A percentile compares a stretch with the other conserved stretches of the same genome.
Conservation (phyloP, 2,888 invertebrate species). For the Caenorhabditis plicata region DNA sequence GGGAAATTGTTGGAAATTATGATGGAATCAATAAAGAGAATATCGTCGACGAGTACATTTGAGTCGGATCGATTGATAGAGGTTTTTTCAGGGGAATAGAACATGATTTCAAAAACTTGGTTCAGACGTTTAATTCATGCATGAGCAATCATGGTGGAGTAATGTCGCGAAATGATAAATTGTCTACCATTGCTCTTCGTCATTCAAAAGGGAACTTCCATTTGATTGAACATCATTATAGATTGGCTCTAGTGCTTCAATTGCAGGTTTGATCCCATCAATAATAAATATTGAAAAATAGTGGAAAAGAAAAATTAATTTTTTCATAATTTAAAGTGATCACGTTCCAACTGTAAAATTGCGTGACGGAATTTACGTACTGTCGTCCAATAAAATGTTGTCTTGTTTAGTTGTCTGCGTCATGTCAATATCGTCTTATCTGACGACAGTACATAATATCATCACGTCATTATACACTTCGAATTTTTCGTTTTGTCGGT, state of each 20-base stretch:
- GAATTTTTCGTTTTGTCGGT: too few relatives aligned
- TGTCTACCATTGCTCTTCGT: slow-evolving; percentile 29
- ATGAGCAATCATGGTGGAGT: neutral
- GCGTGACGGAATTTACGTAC: too few relatives aligned
- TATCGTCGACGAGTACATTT: slow-evolving; percentile 12
- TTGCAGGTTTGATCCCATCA: slow-evolving; percentile 15
- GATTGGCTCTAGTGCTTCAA: slow-evolving; percentile 41
- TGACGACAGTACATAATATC: too few relatives aligned
- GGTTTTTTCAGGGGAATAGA: slow-evolving; percentile 1
- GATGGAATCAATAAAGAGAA: slow-evolving; percentile 24
- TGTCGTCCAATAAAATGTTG: too few relatives aligned
- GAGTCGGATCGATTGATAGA: slow-evolving; percentile 29
- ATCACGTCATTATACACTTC: too few relatives aligned
- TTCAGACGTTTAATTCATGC: neutral
- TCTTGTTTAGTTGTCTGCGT: too few relatives aligned
- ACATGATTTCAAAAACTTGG: neutral
- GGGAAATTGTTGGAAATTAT: slow-evolving; percentile 23
- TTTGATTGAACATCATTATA: slow-evolving; percentile 55
- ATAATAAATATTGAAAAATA: too few relatives aligned
- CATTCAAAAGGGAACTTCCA: slow-evolving; percentile 57
- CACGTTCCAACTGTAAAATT: too few relatives aligned
- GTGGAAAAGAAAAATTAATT: too few relatives aligned
- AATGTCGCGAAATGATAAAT: slow-evolving; percentile 25
- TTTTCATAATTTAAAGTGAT: too few relatives aligned
- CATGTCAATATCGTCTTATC: too few relatives aligned